Evolutionary conservation across 2,113 vertebrate genomes (phyloP).

Genomic region (Prionailurus viverrinus): DNA sequence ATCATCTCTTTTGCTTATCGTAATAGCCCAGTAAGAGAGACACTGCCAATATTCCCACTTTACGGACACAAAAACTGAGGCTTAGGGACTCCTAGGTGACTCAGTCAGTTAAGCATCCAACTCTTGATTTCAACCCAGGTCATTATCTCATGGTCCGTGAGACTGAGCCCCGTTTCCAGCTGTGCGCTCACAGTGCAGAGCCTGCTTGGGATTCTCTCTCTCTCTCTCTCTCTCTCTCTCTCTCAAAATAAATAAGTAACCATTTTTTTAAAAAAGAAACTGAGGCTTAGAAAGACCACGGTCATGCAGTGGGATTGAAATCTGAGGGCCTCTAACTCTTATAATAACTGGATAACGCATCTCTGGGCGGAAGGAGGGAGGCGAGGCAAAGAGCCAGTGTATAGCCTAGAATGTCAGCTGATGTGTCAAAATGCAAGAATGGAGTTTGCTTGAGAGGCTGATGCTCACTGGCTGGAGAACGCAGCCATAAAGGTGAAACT

Average conservation of each 20-base stretch:
- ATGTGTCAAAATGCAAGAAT: background rate
- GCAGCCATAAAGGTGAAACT: background rate
- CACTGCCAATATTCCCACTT: background rate
- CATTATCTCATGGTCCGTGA: too few species aligned
- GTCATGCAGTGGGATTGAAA: background rate
- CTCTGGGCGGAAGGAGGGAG: background rate
- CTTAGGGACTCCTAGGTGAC: too few species aligned
- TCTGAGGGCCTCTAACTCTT: background rate
- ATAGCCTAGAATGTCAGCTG: too few species aligned
- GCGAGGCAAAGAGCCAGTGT: background rate
- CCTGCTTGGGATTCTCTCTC: too few species aligned
- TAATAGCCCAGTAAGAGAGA: background rate
- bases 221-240: too few species aligned
- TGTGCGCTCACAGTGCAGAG: too few species aligned
- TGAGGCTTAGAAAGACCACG: background rate
- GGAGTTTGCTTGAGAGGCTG: background rate
- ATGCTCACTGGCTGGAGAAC: background rate
- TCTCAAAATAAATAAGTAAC: too few species aligned
- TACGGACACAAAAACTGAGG: slow-evolving; percentile 17
- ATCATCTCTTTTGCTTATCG: background rate
- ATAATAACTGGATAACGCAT: background rate
- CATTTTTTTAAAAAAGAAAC: background rate
- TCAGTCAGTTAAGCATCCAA: too few species aligned
- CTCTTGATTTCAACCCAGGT: too few species aligned
- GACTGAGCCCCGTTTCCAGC: too few species aligned